Percentiles rank a stretch among this genome's conserved stretches.
phyloP scores from a whole-genome alignment of 2,888 invertebrate species.

The Cataglyphis livida region DNA sequence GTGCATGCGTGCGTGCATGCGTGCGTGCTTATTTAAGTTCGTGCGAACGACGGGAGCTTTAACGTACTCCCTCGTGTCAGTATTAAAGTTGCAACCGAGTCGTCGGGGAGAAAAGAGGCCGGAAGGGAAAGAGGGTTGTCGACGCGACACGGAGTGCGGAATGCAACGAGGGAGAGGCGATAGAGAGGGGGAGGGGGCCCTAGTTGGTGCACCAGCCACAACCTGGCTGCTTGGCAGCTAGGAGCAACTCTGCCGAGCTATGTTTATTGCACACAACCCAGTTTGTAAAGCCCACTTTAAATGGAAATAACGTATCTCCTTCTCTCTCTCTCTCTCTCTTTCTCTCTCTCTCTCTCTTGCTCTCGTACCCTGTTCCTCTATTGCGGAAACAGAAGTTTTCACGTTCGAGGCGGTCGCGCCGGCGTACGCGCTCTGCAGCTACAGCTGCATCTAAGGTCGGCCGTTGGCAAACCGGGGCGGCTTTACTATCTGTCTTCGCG shows the following conservation, averaged over 20 bases:
- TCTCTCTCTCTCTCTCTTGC: background rate
- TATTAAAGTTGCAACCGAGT: constrained; percentile 53
- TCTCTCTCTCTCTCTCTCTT: background rate
- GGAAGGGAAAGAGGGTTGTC: constrained; percentile 38
- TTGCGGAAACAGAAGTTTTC: constrained; percentile 52
- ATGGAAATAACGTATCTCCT: constrained; percentile 70
- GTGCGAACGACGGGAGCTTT: constrained; percentile 19
- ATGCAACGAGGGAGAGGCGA: constrained; percentile 2
- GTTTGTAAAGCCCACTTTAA: constrained; percentile 70
- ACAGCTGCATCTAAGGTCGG: constrained; percentile 27
- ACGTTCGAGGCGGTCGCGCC: constrained; percentile 36
- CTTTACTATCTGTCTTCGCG: constrained; percentile 20
- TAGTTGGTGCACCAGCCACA: constrained; percentile 42
- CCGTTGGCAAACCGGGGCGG: constrained; percentile 15
- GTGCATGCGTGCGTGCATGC: background rate
- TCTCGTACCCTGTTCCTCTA: constrained; percentile 17
- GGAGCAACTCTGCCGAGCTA: constrained; percentile 55
- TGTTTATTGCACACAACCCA: constrained; percentile 65
- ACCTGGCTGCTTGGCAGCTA: constrained; percentile 42
- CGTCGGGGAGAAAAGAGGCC: constrained; percentile 27
- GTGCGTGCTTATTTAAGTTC: background rate
- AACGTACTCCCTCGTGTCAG: constrained; percentile 21
- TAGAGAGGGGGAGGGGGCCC: background rate
- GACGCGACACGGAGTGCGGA: constrained; percentile 23
- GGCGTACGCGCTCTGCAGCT: constrained; percentile 5